A percentile compares a stretch with the other conserved stretches of the same genome.
These are phyloP conservation scores for Sinocyclocheilus anophthalmus DNA, from an alignment of 2,113 vertebrate genomes.

Conservation along the genomic window DNA sequence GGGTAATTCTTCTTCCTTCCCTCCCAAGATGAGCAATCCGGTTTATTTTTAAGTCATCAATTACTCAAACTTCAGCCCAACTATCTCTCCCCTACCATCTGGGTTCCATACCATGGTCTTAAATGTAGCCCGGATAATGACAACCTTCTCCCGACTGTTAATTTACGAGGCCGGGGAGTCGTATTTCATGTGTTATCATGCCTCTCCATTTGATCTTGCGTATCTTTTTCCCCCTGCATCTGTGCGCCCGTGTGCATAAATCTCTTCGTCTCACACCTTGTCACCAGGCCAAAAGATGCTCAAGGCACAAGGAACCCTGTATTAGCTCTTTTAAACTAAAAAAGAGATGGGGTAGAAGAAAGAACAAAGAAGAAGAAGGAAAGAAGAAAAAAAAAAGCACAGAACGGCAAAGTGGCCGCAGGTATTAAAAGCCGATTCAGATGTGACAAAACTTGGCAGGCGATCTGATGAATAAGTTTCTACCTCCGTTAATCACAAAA, in stretches of 20 bases:
- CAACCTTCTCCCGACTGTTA: conserved; percentile 91
- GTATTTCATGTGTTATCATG: conserved; percentile 92
- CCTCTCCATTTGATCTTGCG: conserved; percentile 89
- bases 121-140: conserved; percentile 90
- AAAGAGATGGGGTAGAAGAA: conserved; percentile 37
- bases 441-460: conserved; percentile 47
- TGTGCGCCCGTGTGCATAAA: conserved; percentile 88
- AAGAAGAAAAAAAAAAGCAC: not conserved
- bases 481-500: not conserved
- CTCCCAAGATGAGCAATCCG: conserved; percentile 79
- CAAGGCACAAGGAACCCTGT: conserved; percentile 76
- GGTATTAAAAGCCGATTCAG: conserved; percentile 87
- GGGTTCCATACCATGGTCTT: conserved; percentile 88
- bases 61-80: conserved; percentile 89
- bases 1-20: conserved; percentile 77
- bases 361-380: conserved; percentile 21
- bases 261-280: conserved; percentile 83
- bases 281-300: conserved; percentile 84
- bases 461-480: not conserved
- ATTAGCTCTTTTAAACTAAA: conserved; percentile 77
- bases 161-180: conserved; percentile 85
- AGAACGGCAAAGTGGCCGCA: conserved; percentile 81
- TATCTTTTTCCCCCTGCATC: conserved; percentile 86
- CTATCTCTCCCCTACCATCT: conserved; percentile 90
- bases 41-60: conserved; percentile 94